Base-by-base conservation (phyloP, 2,888 invertebrate genomes). In the Yponomeuta sedellus region DNA sequence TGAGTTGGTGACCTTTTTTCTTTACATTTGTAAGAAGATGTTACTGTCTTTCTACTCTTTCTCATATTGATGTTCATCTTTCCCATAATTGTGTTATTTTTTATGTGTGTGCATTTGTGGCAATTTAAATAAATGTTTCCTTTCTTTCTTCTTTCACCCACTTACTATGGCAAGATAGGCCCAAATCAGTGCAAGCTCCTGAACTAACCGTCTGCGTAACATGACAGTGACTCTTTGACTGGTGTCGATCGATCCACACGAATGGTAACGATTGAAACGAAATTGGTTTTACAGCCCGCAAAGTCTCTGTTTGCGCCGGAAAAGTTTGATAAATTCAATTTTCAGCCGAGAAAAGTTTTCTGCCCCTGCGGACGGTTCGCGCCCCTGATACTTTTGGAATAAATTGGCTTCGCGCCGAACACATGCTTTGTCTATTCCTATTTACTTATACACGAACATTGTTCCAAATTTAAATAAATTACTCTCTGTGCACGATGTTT, bases 271-370 rank as follows among this genome's bases (percentile, higher is more conserved):
- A 87, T 85, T 82, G 85, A 83, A 83, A 81, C 79, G 79, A 86
- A 85, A 86, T 86, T 85, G 84, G 81, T 86, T 87, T 88, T 86
- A 86, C 88, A 86, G 84, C 83, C 86, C 84, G 85, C 86, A 82
- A 87, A 86, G 82, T 84, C 83, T 83, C 85, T 87, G 82, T 88
- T 86, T 88, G 86, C 88, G 80, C 80, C 82, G 80, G 81, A 80
- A 85, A 88, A 88, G 81, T 88, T 88, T 87, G 81, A 87, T 86
- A 86, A 88, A 88, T 88, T 88, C 84, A 88, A 87, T 88, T 88
- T 87, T 86, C 82, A 82, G 82, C 77, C 78, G 81, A 79, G 80
- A 58, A 81, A 86, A 86, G 82, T 87, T 85, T 79, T 78, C 81
- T 83, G 83, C 83, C 88, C 83, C 70, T 57, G 69, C 67, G 85